These are phyloP conservation scores for Ptychodera flava DNA, from an alignment of 35 echinoderm and acorn worm species.

Conservation along the genomic window DNA sequence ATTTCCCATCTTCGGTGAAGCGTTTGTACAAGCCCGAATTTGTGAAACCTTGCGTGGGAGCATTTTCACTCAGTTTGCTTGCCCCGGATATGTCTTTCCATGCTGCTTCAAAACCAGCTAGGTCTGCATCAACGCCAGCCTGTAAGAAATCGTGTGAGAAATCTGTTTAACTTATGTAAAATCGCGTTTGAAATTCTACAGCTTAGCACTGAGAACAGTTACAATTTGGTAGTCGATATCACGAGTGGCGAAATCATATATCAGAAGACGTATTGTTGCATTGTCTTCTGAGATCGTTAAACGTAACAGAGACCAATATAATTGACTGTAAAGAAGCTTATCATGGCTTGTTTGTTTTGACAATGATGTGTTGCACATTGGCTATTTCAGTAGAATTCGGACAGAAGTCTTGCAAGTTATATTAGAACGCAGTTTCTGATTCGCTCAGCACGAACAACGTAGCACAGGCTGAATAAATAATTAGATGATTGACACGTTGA, in stretches of 20 bases:
- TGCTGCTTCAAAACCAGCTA: not conserved
- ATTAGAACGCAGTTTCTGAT: too few species aligned
- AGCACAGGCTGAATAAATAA: too few species aligned
- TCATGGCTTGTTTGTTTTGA: not conserved
- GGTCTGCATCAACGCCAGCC: not conserved
- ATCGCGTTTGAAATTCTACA: not conserved
- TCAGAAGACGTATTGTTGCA: not conserved
- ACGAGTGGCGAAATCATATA: not conserved
- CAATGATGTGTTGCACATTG: too few species aligned
- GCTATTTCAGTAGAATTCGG: too few species aligned
- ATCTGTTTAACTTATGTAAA: not conserved
- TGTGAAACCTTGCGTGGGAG: not conserved
- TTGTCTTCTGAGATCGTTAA: too few species aligned
- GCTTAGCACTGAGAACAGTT: not conserved
- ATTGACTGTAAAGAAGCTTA: not conserved
- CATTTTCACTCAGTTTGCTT: not conserved
- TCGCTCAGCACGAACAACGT: too few species aligned
- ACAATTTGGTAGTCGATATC: not conserved
- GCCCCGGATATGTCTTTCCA: not conserved
- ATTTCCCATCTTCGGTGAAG: not conserved
- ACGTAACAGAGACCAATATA: not conserved
- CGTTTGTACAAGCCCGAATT: not conserved
- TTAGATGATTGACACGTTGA: too few species aligned
- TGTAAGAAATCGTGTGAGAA: not conserved
- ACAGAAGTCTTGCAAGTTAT: too few species aligned